Evolutionary conservation across 2,797 vertebrate genomes (phyloP).

Genomic region (Semaprochilodus insignis): DNA sequence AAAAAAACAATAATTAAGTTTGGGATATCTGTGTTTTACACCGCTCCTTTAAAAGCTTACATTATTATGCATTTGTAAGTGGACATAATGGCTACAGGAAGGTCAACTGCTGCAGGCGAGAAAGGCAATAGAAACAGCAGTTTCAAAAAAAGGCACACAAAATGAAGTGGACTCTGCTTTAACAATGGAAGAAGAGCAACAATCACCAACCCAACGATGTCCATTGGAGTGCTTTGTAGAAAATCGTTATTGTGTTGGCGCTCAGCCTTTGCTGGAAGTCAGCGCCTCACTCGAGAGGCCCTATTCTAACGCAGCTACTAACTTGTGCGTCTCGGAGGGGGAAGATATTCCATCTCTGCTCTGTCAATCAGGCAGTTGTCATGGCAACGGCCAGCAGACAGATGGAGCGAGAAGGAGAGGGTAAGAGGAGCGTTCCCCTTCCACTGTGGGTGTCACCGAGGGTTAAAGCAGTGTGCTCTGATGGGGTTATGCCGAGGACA

Average conservation of each 20-base stretch:
- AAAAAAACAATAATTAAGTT: slow-evolving; percentile 11
- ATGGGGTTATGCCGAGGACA: slow-evolving; percentile 44
- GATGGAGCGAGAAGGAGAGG: slow-evolving; percentile 8
- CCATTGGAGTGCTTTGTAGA: neutral
- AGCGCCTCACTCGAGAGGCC: neutral
- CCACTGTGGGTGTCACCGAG: slow-evolving; percentile 13
- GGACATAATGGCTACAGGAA: neutral
- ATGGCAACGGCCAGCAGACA: slow-evolving; percentile 35
- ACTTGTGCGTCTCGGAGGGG: slow-evolving; percentile 19
- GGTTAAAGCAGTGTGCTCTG: slow-evolving; percentile 33
- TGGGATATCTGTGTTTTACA: slow-evolving; percentile 4
- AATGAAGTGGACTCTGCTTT: neutral
- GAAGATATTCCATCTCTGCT: slow-evolving; percentile 19
- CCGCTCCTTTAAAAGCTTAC: slow-evolving; percentile 9
- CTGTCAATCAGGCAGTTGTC: slow-evolving; percentile 48
- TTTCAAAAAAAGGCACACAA: neutral
- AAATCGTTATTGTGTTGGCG: neutral
- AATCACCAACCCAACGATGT: neutral
- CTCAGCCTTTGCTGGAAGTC: slow-evolving; percentile 16
- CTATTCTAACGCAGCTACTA: slow-evolving; percentile 26
- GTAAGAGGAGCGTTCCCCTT: slow-evolving; percentile 23
- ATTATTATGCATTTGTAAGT: slow-evolving; percentile 27
- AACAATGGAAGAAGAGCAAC: neutral
- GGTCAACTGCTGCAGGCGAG: neutral
- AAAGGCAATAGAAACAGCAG: neutral